phyloP scores from a whole-genome alignment of 2,888 invertebrate genomes.

The Lasioglossum pauxillum region DNA sequence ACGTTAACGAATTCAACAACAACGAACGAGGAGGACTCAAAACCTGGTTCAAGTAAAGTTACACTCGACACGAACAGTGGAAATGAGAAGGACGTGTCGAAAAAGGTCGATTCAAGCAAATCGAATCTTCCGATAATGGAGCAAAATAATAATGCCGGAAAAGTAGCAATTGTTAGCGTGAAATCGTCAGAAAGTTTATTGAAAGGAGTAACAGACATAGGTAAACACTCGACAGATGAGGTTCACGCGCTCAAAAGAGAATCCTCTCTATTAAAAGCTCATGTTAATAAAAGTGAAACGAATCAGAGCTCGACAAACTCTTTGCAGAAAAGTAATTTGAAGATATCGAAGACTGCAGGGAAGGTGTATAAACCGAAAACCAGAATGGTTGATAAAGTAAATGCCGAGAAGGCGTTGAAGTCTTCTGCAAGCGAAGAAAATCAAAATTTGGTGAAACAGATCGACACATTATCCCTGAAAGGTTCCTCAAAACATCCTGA shows the following conservation, averaged over 20 bases:
- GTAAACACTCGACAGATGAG: background rate
- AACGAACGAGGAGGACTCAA: constrained; percentile 17
- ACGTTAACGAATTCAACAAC: background rate
- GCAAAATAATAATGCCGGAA: constrained; percentile 31
- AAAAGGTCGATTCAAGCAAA: background rate
- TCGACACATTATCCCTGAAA: constrained; percentile 5
- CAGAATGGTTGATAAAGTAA: constrained; percentile 75
- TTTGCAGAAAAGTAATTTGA: constrained; percentile 32
- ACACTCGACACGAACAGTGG: background rate
- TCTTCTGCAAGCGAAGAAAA: constrained; percentile 49
- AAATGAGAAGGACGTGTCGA: background rate
- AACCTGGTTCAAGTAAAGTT: constrained; percentile 44
- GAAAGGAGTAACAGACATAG: background rate
- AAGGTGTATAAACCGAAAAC: constrained; percentile 77
- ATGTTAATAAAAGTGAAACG: constrained; percentile 24
- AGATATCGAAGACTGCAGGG: constrained; percentile 27
- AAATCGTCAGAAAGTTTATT: constrained; percentile 27
- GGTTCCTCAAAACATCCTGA: constrained; percentile 16
- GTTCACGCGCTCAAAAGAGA: constrained; percentile 35
- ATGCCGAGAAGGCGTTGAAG: constrained; percentile 72
- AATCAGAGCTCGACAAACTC: constrained; percentile 5
- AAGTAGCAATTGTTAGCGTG: background rate
- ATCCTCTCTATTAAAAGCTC: constrained; percentile 24
- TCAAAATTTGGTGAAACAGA: constrained; percentile 23
- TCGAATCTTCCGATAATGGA: constrained; percentile 1